Base-by-base conservation (phyloP, 2,113 vertebrate species). In the Cnemophilus loriae region DNA sequence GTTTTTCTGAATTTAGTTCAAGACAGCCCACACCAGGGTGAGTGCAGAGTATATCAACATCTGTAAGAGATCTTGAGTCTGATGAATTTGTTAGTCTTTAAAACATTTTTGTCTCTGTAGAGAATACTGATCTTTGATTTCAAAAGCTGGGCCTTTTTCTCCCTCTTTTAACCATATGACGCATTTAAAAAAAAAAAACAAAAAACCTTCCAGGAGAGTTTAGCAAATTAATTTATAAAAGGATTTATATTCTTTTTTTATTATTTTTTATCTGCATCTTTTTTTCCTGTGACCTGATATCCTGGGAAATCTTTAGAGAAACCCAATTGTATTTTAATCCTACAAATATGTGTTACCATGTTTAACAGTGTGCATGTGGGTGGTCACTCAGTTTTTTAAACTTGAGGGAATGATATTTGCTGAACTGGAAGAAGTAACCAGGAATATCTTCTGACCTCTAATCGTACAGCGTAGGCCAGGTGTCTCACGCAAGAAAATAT, bases 11-110 rank as follows among this genome's bases (percentile, higher is more conserved):
- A 81, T 93, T 93, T 79, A 71, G 82, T 94, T 95, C 88, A 96
- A 94, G 81, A 85, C 85, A 84, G 30, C 86, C 89, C 90, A 96
- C 88, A 95, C 91, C n/a, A 97, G 76, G 53, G 49, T 95, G 77
- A 96, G 85, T 75, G 30, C 75, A 96, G 75, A 73, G 63, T 83
- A 69, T 96, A 96, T 96, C 93, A 95, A 93, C 94, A 97, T 96
- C 96, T 97, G 95, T 88, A 93, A 97, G 93, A 96, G 87, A 95
- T 95, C 93, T 96, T 59, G 16, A 70, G 35, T 76, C 71, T 47
- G 59, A 92, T 87, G 83, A 91, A 92, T 91, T 90, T 93, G 57
- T 92, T 91, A 56, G 81, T 93, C 82, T 94, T 97, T 67, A 93
- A 95, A 96, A 61, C 44, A 81, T 95, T 95, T 89, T 52, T 83